Percentiles rank a stretch among this genome's conserved stretches.
phyloP scores from a whole-genome alignment of 2,888 invertebrate genomes.

The Arge pagana region DNA sequence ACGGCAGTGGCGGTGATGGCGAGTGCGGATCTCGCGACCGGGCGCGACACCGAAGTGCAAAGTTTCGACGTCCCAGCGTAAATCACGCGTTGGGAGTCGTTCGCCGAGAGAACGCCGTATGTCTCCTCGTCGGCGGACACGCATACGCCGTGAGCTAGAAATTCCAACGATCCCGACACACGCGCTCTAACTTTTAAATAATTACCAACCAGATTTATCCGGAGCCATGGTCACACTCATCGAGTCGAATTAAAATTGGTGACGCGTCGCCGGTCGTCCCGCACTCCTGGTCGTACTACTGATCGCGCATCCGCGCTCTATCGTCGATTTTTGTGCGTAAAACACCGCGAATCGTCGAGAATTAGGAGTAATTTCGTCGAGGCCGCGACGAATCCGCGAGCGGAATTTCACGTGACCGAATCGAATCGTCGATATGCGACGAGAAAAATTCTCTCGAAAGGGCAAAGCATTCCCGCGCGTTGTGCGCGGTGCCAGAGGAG shows the following conservation, averaged over 20 bases:
- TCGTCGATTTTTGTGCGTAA: too few species aligned
- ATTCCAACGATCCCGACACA: conserved; percentile 38
- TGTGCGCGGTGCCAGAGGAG: too few species aligned
- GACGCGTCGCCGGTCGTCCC: conserved; percentile 27
- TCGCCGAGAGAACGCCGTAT: conserved; percentile 38
- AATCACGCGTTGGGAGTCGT: conserved; percentile 44
- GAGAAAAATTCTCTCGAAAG: too few species aligned
- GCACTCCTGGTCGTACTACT: too few species aligned
- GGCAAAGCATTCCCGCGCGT: too few species aligned
- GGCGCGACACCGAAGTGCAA: conserved; percentile 50
- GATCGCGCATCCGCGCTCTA: too few species aligned
- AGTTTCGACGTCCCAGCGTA: conserved; percentile 55
- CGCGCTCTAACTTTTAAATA: conserved; percentile 38
- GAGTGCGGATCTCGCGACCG: conserved; percentile 24
- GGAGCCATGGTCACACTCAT: conserved; percentile 36
- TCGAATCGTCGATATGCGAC: too few species aligned
- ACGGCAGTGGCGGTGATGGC: background rate
- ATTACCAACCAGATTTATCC: conserved; percentile 47
- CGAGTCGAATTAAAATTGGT: conserved; percentile 42
- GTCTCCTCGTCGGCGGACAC: conserved; percentile 7
- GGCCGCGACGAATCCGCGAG: too few species aligned
- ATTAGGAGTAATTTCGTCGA: too few species aligned
- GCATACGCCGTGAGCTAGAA: conserved; percentile 42
- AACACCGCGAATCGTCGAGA: too few species aligned
- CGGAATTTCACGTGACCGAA: too few species aligned